These are phyloP conservation scores for Maniola hyperantus DNA, from an alignment of 2,888 invertebrate genomes.

Conservation along the genomic window DNA sequence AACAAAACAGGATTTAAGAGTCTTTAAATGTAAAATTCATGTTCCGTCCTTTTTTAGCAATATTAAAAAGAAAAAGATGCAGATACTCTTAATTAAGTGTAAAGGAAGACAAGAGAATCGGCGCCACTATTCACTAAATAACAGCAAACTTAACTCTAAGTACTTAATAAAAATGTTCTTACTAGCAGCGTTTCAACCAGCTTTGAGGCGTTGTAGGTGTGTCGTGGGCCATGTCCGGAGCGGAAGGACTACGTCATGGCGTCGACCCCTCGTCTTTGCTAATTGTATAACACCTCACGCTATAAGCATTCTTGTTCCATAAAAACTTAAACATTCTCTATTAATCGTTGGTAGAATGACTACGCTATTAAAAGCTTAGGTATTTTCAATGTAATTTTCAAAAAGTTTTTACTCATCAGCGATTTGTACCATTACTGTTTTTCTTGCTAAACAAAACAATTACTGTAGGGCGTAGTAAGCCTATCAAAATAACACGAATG, in stretches of 20 bases:
- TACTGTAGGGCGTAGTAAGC: neutral
- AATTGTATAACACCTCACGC: conserved; percentile 36
- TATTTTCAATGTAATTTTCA: neutral
- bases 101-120: too few relatives aligned
- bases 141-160: too few relatives aligned
- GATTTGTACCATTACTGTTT: neutral
- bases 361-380: neutral
- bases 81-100: too few relatives aligned
- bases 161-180: neutral
- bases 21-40: too few relatives aligned
- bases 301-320: conserved; percentile 1
- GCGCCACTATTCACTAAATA: too few relatives aligned
- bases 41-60: too few relatives aligned
- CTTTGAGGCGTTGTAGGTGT: conserved; percentile 22
- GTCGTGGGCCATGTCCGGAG: conserved; percentile 38
- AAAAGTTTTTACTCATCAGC: neutral
- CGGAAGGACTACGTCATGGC: conserved; percentile 37
- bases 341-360: neutral
- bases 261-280: conserved; percentile 28
- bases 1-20: too few relatives aligned
- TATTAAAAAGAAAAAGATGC: too few relatives aligned
- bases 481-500: neutral
- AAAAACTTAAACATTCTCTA: neutral
- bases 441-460: neutral
- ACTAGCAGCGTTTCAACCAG: neutral